These are phyloP conservation scores for Rhodeus uyekii DNA, from an alignment of 2,797 vertebrate species.

Conservation along the genomic window DNA sequence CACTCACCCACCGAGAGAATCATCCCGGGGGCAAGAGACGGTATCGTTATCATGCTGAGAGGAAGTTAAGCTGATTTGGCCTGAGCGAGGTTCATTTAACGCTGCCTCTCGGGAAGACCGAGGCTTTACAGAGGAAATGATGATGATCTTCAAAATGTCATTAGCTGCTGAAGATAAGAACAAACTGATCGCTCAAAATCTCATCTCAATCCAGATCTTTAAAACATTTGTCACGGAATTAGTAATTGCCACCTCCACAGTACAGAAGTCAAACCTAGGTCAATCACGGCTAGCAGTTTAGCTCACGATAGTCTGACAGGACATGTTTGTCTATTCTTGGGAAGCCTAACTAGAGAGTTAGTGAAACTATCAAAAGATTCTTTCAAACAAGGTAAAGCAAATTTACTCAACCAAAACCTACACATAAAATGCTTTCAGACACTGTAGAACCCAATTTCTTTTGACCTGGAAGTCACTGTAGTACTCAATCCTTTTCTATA, in stretches of 20 bases:
- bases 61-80: constrained; percentile 57
- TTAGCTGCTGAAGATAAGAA: constrained; percentile 47
- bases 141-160: constrained; percentile 54
- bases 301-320: background rate
- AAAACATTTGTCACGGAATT: constrained; percentile 60
- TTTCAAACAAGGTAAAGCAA: background rate
- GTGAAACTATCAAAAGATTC: constrained; percentile 1
- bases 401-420: background rate
- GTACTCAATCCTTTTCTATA: too few species aligned
- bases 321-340: background rate
- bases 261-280: constrained; percentile 21
- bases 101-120: constrained; percentile 49
- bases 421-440: background rate
- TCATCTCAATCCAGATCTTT: constrained; percentile 56
- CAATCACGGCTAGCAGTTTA: constrained; percentile 4
- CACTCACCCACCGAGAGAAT: constrained; percentile 36
- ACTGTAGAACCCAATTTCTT: background rate
- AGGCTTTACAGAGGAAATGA: constrained; percentile 32
- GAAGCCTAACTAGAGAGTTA: background rate
- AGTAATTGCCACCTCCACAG: constrained; percentile 45
- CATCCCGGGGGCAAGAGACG: constrained; percentile 39
- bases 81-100: constrained; percentile 54
- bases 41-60: constrained; percentile 49
- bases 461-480: background rate
- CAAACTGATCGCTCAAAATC: constrained; percentile 56